Evolutionary conservation across 2,113 vertebrate species (phyloP).

Genomic region (Rana temporaria): DNA sequence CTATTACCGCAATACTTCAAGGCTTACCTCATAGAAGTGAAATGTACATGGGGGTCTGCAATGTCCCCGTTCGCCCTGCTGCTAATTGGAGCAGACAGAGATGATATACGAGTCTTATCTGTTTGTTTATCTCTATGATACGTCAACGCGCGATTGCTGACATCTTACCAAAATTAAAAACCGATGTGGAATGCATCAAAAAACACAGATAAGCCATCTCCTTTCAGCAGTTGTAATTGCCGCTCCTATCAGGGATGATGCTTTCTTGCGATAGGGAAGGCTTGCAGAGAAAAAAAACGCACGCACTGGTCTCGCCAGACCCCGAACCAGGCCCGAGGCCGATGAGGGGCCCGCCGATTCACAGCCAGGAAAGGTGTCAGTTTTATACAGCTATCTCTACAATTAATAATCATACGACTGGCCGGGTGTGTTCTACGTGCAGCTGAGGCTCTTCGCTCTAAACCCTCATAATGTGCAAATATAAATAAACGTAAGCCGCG

Average conservation of each 20-base stretch:
- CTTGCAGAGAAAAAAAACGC: neutral
- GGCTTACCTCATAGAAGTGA: too few species aligned
- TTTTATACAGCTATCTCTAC: constrained; percentile 16
- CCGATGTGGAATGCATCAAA: constrained; percentile 15
- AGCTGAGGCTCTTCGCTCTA: neutral
- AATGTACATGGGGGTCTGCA: too few species aligned
- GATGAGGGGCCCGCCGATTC: neutral
- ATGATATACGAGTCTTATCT: neutral
- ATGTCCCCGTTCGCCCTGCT: neutral
- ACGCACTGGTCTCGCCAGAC: constrained; percentile 1
- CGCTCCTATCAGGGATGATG: neutral
- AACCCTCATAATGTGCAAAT: neutral
- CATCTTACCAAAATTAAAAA: neutral
- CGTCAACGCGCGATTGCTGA: neutral
- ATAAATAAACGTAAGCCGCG: constrained; percentile 1
- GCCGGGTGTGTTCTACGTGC: neutral
- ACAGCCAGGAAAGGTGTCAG: constrained; percentile 13
- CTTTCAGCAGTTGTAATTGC: constrained; percentile 35
- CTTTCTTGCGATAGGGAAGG: neutral
- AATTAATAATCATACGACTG: neutral
- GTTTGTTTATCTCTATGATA: neutral
- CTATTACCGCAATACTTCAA: too few species aligned
- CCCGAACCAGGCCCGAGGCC: neutral
- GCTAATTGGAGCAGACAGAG: neutral
- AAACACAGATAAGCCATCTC: neutral